phyloP scores from a whole-genome alignment of 2,888 invertebrate species.

The Colostygia pectinataria region DNA sequence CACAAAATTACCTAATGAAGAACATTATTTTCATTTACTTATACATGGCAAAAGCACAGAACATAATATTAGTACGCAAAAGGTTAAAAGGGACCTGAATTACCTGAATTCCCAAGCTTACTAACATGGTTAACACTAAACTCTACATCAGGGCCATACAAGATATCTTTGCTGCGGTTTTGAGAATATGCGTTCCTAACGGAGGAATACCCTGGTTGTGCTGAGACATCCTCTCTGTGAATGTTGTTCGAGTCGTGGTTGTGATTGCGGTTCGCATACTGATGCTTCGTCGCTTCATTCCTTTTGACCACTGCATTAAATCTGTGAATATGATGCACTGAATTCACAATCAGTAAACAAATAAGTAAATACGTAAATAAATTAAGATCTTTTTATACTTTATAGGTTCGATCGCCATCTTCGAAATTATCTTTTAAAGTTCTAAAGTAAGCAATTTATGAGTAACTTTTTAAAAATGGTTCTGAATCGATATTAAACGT shows the following conservation, averaged over 20 bases:
- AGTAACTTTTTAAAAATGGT: no score
- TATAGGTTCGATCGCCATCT: no score
- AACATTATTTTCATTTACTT: background rate
- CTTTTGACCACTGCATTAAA: conserved; percentile 69
- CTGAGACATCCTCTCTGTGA: conserved; percentile 30
- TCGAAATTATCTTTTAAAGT: no score
- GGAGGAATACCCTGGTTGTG: conserved; percentile 16
- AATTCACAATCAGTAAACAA: background rate
- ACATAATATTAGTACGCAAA: no score
- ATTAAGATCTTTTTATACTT: no score
- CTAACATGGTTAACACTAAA: conserved; percentile 55
- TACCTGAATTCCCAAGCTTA: conserved; percentile 25
- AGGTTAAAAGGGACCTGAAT: no score
- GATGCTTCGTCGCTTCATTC: conserved; percentile 53
- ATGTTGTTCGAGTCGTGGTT: conserved; percentile 32
- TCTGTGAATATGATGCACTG: conserved; percentile 35
- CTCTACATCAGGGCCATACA: conserved; percentile 47
- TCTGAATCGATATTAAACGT: no score
- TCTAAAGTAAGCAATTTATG: no score
- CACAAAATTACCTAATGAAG: no score
- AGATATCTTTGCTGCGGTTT: conserved; percentile 29
- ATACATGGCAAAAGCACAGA: conserved; percentile 6
- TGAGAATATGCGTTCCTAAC: conserved; percentile 23
- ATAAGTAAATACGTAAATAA: no score
- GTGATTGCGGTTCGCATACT: conserved; percentile 40